These are phyloP conservation scores for Cyphomyrus discorhynchus DNA, from an alignment of 2,113 vertebrate species.

Conservation along the genomic window DNA sequence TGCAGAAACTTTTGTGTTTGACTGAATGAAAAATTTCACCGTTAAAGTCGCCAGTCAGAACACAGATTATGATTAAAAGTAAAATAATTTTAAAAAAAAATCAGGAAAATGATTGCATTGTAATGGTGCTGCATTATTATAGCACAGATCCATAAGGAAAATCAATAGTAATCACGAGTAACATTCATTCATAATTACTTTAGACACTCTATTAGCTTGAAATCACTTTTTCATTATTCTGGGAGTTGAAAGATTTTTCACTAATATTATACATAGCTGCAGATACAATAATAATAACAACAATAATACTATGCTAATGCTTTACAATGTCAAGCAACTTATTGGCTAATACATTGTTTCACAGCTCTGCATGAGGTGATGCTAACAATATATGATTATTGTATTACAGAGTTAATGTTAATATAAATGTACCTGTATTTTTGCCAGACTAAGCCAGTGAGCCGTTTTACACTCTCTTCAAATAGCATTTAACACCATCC, in stretches of 20 bases:
- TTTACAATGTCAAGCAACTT: neutral
- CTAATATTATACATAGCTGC: neutral
- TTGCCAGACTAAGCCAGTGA: neutral
- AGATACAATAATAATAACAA: neutral
- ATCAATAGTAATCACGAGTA: neutral
- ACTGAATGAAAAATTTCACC: neutral
- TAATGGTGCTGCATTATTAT: neutral
- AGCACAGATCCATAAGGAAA: neutral
- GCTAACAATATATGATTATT: neutral
- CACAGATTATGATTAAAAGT: neutral
- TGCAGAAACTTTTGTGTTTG: neutral
- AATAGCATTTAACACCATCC: neutral
- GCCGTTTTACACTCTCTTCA: neutral
- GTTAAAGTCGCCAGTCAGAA: neutral
- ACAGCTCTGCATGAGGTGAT: neutral
- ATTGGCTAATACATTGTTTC: neutral
- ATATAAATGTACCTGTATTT: constrained; percentile 12
- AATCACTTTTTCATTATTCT: neutral
- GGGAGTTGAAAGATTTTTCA: neutral
- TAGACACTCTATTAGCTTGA: neutral
- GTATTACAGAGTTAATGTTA: neutral
- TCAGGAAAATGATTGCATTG: neutral
- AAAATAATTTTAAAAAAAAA: neutral
- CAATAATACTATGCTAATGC: neutral
- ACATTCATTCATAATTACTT: neutral